phyloP scores from a whole-genome alignment of 2,113 vertebrate species.

The Vulpes ferrilata region DNA sequence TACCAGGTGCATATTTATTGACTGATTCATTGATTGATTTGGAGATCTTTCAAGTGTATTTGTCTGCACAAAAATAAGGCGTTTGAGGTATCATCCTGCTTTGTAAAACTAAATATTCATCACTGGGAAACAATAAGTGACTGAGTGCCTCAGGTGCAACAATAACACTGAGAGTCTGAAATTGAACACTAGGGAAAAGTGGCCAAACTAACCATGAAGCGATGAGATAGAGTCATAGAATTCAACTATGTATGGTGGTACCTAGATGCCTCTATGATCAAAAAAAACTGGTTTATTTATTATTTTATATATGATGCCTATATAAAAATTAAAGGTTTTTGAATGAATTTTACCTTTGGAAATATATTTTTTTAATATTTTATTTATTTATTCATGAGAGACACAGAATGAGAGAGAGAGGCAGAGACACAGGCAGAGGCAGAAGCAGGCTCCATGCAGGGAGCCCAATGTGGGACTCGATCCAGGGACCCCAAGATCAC shows the following conservation, averaged over 20 bases:
- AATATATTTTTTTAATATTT: neutral
- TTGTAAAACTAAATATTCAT: neutral
- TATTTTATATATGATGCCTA: too few relatives aligned
- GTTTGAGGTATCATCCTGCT: neutral
- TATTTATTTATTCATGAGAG: too few relatives aligned
- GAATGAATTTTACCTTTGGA: neutral
- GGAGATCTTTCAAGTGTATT: neutral
- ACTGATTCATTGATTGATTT: neutral
- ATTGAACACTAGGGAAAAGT: neutral
- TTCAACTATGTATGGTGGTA: neutral
- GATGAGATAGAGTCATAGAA: neutral
- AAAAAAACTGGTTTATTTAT: too few relatives aligned
- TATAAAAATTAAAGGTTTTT: constrained; percentile 13
- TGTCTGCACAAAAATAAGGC: neutral
- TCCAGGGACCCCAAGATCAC: too few relatives aligned
- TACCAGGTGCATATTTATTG: neutral
- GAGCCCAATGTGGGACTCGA: too few relatives aligned
- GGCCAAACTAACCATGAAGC: neutral
- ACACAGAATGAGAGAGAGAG: too few relatives aligned
- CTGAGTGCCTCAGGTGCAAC: neutral
- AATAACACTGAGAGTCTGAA: neutral
- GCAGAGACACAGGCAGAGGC: too few relatives aligned
- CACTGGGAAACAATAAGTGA: neutral
- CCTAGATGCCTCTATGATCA: neutral
- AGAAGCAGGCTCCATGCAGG: too few relatives aligned